Conservation (phyloP, 2,888 invertebrate species). For the Trichogramma dendrolimi region DNA sequence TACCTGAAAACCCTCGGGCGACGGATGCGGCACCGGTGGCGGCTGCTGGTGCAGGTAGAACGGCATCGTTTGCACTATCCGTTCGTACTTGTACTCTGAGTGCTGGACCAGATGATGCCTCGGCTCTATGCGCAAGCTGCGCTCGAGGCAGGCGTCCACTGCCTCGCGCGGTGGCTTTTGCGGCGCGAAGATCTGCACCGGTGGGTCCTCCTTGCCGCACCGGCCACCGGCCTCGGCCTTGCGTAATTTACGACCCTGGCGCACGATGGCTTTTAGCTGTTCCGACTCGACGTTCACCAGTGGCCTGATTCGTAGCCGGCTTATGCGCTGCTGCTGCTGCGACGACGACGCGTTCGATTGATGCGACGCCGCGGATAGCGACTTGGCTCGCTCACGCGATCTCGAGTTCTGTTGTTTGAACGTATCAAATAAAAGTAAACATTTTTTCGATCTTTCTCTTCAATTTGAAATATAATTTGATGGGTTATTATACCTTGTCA, state of each 20-base stretch:
- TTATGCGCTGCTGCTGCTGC: not conserved
- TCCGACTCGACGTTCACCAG: conserved; percentile 49
- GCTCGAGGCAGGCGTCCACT: not conserved
- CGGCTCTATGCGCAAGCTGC: conserved; percentile 53
- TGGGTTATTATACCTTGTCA: not conserved
- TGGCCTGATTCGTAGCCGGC: conserved; percentile 38
- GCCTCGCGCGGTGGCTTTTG: conserved; percentile 48
- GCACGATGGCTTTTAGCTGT: conserved; percentile 47
- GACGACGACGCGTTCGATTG: not conserved
- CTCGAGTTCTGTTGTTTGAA: conserved; percentile 5
- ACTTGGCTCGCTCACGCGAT: conserved; percentile 25
- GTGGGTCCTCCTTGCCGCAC: conserved; percentile 39
- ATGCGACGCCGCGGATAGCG: conserved; percentile 9
- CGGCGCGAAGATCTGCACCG: conserved; percentile 46
- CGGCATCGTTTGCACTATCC: conserved; percentile 31
- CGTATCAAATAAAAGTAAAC: no score
- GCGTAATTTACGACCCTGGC: conserved; percentile 49
- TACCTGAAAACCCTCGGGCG: conserved; percentile 39
- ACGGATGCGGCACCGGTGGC: conserved; percentile 43
- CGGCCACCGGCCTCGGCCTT: conserved; percentile 52
- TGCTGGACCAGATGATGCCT: conserved; percentile 72
- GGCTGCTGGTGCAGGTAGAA: conserved; percentile 48
- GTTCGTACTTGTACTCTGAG: conserved; percentile 72
- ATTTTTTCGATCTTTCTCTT: no score
- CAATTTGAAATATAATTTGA: no score